Evolutionary conservation across 2,797 vertebrate genomes (phyloP), one percentile per base, ranked within the genome.

Genomic region (Podarcis lilfordi): DNA sequence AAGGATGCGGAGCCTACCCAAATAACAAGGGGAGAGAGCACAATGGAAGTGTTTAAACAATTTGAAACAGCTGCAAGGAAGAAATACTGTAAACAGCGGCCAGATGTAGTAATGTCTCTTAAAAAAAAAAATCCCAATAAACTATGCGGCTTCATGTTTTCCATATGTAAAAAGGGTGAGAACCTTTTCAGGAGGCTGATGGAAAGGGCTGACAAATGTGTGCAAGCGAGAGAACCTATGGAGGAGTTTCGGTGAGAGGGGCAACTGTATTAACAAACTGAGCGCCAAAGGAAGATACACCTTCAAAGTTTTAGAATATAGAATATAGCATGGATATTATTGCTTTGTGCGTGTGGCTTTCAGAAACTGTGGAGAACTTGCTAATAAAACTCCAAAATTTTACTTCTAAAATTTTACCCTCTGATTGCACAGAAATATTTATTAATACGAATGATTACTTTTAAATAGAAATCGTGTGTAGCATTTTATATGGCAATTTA

Each of bases 71-170:
- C 71, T 81, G 68, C 43, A 81, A 64, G 69, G 78, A 72, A 87
- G 86, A 25, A 87, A 40, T 74, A 80, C 32, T 80, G 74, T n/a
- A 87, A 87, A 86, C 66, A 80, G 11, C 35, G 6, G n/a, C 68
- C 77, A 80, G 8, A 80, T 80, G 78, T n/a, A 72, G 43, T 71
- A 10, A 79, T 35, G 76, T 15, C 25, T 78, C 40, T 25, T 40
- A 43, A 35, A 32, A 61, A 11, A 27, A 64, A 23, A 2, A 32
- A 64, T 0, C 27, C 50, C 50, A 55, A 64, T 64, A 23, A 64
- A 64, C 32, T 2, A 40, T 82, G 61, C n/a, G 50, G 32, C 75
- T 35, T 83, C 17, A n/a, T 77, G 66, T 68, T 85, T 78, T 17
- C 80, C 64, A 68, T 82, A 68, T 11, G 32, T 68, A 23, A 37